Percentiles rank a stretch among this genome's conserved stretches.
phyloP scores from a whole-genome alignment of 2,113 vertebrate genomes.

The Austrofundulus limnaeus region DNA sequence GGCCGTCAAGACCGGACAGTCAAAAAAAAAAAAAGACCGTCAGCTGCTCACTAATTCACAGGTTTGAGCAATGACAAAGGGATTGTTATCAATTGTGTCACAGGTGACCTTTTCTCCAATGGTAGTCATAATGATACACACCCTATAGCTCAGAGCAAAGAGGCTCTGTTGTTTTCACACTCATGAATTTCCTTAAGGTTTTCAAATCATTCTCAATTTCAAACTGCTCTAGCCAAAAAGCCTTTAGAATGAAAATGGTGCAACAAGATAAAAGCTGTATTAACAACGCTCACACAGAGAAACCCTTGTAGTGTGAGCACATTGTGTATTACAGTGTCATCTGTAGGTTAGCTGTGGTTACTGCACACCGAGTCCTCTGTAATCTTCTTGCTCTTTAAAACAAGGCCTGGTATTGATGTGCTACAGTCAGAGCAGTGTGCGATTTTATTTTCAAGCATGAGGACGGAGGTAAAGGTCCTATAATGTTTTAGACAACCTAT shows the following conservation, averaged over 20 bases:
- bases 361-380: constrained; percentile 21
- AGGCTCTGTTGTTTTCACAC: constrained; percentile 2
- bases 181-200: neutral
- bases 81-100: constrained; percentile 6
- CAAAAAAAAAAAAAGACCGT: neutral
- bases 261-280: neutral
- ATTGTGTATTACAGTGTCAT: constrained; percentile 38
- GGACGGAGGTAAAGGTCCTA: neutral
- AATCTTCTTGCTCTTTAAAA: neutral
- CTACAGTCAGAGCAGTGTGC: neutral
- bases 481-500: too few species aligned
- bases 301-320: neutral
- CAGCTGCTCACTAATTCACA: neutral
- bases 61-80: neutral
- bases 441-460: neutral
- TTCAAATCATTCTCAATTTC: neutral
- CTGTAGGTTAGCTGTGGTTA: constrained; percentile 34
- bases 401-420: neutral
- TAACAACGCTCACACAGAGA: constrained; percentile 4
- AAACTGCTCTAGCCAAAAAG: neutral
- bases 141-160: constrained; percentile 14
- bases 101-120: constrained; percentile 5
- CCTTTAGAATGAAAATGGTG: neutral
- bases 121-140: constrained; percentile 1
- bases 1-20: neutral